phyloP scores from a whole-genome alignment of 2,113 vertebrate genomes.

The Xyrauchen texanus region DNA sequence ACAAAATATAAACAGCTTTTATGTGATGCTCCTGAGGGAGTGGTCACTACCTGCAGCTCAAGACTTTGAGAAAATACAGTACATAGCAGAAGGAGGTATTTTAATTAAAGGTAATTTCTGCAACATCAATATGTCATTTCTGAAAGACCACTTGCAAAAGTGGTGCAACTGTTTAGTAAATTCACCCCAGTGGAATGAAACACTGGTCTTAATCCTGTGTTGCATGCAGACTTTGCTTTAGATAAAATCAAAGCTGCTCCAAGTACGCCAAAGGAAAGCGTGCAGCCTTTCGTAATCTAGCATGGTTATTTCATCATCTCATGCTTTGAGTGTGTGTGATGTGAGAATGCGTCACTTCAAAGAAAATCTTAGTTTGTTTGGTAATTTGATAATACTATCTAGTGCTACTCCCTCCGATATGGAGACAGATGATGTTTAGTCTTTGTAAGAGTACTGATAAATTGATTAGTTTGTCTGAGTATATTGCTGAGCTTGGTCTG shows the following conservation, averaged over 20 bases:
- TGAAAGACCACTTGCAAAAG: no score
- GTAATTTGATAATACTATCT: constrained; percentile 19
- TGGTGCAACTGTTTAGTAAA: no score
- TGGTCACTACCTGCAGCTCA: background rate
- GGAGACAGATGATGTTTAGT: background rate
- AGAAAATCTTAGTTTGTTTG: background rate
- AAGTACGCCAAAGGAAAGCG: no score
- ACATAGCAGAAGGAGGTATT: no score
- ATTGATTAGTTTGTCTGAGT: constrained; percentile 7
- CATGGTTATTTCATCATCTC: background rate
- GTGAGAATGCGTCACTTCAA: background rate
- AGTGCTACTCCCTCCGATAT: background rate
- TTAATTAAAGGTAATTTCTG: no score
- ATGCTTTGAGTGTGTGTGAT: background rate
- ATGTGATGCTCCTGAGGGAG: constrained; percentile 7
- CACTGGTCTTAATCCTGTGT: no score
- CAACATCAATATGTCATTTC: no score
- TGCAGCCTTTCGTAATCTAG: background rate
- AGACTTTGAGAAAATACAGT: no score
- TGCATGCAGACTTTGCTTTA: no score
- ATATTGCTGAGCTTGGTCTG: background rate
- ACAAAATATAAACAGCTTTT: constrained; percentile 21
- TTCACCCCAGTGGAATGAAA: no score
- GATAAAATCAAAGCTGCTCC: no score
- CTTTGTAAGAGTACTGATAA: background rate